Evolutionary conservation across 2,797 vertebrate genomes (phyloP).

Genomic region (Esox masquinongy): DNA sequence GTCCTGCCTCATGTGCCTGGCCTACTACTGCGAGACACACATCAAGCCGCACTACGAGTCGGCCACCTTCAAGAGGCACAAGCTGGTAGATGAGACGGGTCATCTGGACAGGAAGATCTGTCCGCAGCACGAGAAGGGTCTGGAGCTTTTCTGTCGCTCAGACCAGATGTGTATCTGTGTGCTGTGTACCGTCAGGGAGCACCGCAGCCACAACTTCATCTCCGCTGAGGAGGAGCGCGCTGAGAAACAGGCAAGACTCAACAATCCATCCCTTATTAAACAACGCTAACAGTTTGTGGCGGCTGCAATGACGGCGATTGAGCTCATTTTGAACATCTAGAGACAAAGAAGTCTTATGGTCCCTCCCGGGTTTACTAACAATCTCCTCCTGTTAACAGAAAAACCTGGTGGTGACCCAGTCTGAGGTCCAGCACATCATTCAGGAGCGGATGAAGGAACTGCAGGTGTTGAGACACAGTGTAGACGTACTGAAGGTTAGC

Average conservation of each 20-base stretch:
- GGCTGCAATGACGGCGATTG: not conserved
- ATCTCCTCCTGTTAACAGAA: conserved; percentile 65
- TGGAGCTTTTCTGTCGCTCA: conserved; percentile 79
- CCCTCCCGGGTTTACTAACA: not conserved
- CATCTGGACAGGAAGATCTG: conserved; percentile 82
- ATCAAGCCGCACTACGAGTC: conserved; percentile 81
- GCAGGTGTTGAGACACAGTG: conserved; percentile 80
- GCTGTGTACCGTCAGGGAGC: conserved; percentile 77
- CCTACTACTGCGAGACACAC: conserved; percentile 80
- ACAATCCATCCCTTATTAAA: not conserved
- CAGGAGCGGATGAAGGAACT: conserved; percentile 81
- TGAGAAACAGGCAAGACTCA: conserved; percentile 72
- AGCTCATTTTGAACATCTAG: not conserved
- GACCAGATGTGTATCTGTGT: conserved; percentile 84
- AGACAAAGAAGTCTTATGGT: not conserved
- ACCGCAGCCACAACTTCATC: conserved; percentile 76
- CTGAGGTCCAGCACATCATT: conserved; percentile 80
- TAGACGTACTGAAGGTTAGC: conserved; percentile 77
- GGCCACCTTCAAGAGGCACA: conserved; percentile 80
- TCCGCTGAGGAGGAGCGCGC: conserved; percentile 78
- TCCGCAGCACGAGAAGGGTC: conserved; percentile 78
- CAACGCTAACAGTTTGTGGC: not conserved
- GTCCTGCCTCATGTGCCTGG: conserved; percentile 79
- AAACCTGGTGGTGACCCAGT: conserved; percentile 74
- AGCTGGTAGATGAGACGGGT: conserved; percentile 79